Evolutionary conservation across 2,113 vertebrate species (phyloP).

Genomic region (Sigmodon hispidus): DNA sequence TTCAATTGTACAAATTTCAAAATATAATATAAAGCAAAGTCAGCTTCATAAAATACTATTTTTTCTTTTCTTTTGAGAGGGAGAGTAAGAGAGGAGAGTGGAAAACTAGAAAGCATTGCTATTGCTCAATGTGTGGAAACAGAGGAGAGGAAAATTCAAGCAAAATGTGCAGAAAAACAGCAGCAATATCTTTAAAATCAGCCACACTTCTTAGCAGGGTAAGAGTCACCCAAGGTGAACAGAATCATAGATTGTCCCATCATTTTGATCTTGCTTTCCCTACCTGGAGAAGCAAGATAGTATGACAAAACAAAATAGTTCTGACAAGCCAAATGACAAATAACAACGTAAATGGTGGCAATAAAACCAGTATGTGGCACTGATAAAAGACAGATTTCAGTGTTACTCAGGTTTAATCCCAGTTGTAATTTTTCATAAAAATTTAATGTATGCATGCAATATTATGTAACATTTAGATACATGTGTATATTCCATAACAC

Average conservation of each 20-base stretch:
- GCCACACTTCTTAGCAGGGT: not conserved
- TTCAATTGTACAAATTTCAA: not conserved
- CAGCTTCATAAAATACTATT: not conserved
- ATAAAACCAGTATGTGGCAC: not conserved
- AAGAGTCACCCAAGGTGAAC: not conserved
- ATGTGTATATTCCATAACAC: no score
- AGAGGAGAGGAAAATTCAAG: constrained; percentile 40
- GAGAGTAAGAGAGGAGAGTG: constrained; percentile 21
- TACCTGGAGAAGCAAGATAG: not conserved
- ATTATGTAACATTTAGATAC: not conserved
- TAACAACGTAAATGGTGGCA: not conserved
- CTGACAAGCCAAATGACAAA: constrained; percentile 38
- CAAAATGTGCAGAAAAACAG: not conserved
- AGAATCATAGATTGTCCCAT: constrained; percentile 27
- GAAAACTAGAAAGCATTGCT: constrained; percentile 54
- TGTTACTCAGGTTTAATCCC: not conserved
- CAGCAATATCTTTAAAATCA: constrained; percentile 57
- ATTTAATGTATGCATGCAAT: not conserved
- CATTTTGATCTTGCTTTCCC: not conserved
- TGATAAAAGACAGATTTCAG: not conserved
- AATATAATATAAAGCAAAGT: not conserved
- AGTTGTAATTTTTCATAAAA: not conserved
- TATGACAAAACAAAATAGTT: constrained; percentile 39
- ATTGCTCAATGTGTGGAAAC: constrained; percentile 32
- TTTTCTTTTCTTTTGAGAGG: not conserved